phyloP scores from a whole-genome alignment of 1,140 invertebrate genomes.

The Acromyrmex heyeri region DNA sequence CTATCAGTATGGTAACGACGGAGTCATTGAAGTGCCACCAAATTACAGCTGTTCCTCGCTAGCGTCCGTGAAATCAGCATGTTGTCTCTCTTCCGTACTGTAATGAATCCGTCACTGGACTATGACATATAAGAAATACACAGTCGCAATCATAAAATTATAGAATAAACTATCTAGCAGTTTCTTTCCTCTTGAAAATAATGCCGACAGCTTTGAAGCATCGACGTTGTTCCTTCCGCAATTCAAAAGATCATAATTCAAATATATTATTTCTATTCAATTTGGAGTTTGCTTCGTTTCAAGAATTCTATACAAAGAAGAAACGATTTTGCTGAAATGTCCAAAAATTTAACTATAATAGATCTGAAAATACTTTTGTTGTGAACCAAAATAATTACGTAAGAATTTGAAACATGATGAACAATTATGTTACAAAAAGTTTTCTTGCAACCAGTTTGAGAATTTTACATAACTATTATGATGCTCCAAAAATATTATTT shows the following conservation, averaged over 20 bases:
- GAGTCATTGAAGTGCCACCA: conserved; percentile 37
- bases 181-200: not conserved
- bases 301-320: not conserved
- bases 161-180: not conserved
- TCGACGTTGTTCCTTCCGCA: not conserved
- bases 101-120: conserved; percentile 27
- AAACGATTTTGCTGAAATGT: too few relatives aligned
- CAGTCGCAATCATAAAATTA: not conserved
- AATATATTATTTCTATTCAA: not conserved
- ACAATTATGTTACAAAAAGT: too few relatives aligned
- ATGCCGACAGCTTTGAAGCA: not conserved
- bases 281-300: not conserved
- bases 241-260: not conserved
- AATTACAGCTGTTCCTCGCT: conserved; percentile 45
- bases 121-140: not conserved
- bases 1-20: conserved; percentile 20
- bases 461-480: too few relatives aligned
- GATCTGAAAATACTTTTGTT: too few relatives aligned
- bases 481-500: too few relatives aligned
- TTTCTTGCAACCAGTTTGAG: too few relatives aligned
- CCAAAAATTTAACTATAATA: too few relatives aligned
- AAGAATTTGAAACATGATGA: too few relatives aligned
- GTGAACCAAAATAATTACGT: too few relatives aligned
- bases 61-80: conserved; percentile 45
- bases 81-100: conserved; percentile 42